A percentile compares a stretch with the other conserved stretches of the same genome.
Conservation (phyloP, 2,797 vertebrate genomes). For the Lagocephalus sceleratus region DNA sequence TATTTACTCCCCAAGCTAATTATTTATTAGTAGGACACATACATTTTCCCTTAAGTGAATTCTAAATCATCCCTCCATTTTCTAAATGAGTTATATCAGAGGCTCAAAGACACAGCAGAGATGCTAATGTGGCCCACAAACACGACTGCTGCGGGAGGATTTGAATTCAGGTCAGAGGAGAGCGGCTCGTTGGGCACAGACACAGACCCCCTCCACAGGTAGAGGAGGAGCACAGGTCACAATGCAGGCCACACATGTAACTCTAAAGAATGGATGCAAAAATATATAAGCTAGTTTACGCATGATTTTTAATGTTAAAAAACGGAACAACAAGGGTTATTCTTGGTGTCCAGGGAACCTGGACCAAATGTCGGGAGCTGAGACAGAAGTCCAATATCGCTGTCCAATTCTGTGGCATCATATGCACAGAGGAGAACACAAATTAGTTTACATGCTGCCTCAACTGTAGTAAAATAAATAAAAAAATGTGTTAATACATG, state of each 20-base stretch:
- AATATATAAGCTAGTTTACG: too few relatives aligned
- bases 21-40: conserved; percentile 63
- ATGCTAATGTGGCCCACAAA: conserved; percentile 67
- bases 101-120: conserved; percentile 53
- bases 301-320: too few relatives aligned
- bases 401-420: too few relatives aligned
- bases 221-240: conserved; percentile 24
- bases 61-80: conserved; percentile 54
- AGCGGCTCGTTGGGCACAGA: conserved; percentile 26
- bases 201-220: conserved; percentile 14
- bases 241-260: conserved; percentile 1
- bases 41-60: conserved; percentile 58
- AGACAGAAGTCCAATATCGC: too few relatives aligned
- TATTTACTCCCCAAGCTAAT: conserved; percentile 49
- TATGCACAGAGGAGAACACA: too few relatives aligned
- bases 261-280: too few relatives aligned
- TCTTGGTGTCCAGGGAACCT: too few relatives aligned
- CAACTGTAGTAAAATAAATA: too few relatives aligned
- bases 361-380: too few relatives aligned
- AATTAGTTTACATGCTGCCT: too few relatives aligned
- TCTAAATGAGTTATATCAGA: conserved; percentile 68
- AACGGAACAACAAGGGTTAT: too few relatives aligned
- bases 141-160: conserved; percentile 33
- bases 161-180: conserved; percentile 59
- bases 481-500: too few relatives aligned